A percentile compares a stretch with the other conserved stretches of the same genome.
phyloP scores from a whole-genome alignment of 23 tunicate species.

The Halocynthia aurantium region DNA sequence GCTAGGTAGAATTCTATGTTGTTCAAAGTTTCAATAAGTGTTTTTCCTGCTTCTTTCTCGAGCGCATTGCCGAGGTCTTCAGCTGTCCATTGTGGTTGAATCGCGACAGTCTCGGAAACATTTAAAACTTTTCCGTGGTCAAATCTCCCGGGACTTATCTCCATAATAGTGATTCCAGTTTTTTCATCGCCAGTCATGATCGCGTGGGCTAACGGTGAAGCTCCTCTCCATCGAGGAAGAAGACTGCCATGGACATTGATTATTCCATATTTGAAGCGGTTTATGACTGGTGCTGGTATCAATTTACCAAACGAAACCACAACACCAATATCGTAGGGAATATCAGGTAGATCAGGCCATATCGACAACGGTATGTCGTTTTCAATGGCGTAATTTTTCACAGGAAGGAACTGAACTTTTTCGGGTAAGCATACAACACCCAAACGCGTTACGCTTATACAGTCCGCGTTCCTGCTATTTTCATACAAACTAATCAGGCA shows the following conservation, averaged over 20 bases:
- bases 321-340: conserved; percentile 55
- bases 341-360: conserved; percentile 32
- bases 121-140: conserved; percentile 48
- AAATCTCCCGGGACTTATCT: conserved; percentile 44
- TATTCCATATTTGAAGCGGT: conserved; percentile 48
- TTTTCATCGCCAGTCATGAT: conserved; percentile 34
- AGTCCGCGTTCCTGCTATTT: neutral
- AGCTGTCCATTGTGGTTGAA: conserved; percentile 16
- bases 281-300: conserved; percentile 37
- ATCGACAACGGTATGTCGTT: conserved; percentile 24
- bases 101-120: conserved; percentile 16
- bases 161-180: conserved; percentile 58
- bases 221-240: conserved; percentile 59
- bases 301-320: conserved; percentile 78
- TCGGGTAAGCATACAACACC: conserved; percentile 41
- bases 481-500: conserved; percentile 19
- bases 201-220: conserved; percentile 73
- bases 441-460: neutral
- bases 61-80: conserved; percentile 22
- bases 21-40: conserved; percentile 26
- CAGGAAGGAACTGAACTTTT: conserved; percentile 17
- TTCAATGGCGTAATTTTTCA: conserved; percentile 26
- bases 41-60: conserved; percentile 33
- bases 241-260: conserved; percentile 77
- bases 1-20: conserved; percentile 31